Conservation (phyloP, 1,140 invertebrate genomes). For the Ephestia elutella region DNA sequence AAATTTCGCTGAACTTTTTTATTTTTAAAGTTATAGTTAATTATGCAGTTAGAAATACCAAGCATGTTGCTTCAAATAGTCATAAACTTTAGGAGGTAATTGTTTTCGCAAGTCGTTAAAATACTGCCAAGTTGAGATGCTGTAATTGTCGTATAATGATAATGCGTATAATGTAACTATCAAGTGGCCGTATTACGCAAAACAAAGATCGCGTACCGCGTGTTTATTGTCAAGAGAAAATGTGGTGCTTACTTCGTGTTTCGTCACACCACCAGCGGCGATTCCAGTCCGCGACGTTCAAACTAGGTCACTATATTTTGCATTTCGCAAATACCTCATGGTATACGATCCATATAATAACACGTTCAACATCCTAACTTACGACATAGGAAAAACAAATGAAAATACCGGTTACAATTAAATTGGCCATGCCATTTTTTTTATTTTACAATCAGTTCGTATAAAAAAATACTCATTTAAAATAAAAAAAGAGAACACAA, state of each 20-base stretch:
- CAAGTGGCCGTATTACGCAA: slow-evolving; percentile 38
- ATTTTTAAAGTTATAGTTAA: too few species aligned
- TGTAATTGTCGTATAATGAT: not conserved
- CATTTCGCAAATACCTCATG: slow-evolving; percentile 49
- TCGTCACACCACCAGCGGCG: slow-evolving; percentile 44
- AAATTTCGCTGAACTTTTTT: not conserved
- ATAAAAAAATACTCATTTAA: slow-evolving; percentile 19
- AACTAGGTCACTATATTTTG: slow-evolving; percentile 57
- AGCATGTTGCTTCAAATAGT: too few species aligned
- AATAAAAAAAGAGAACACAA: slow-evolving; percentile 24
- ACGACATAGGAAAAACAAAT: slow-evolving; percentile 18
- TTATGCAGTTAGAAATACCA: too few species aligned
- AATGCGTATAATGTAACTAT: slow-evolving; percentile 1
- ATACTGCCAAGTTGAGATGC: not conserved
- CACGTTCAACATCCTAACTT: slow-evolving; percentile 14
- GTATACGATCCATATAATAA: slow-evolving; percentile 31
- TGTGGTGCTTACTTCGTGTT: slow-evolving; percentile 25
- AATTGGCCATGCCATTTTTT: slow-evolving; percentile 48
- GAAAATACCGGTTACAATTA: slow-evolving; percentile 26
- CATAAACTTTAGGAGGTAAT: not conserved
- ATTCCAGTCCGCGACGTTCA: slow-evolving; percentile 42
- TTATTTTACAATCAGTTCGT: slow-evolving; percentile 48
- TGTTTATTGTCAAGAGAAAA: slow-evolving; percentile 51
- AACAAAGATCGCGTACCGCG: slow-evolving; percentile 36
- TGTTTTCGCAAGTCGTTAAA: not conserved